phyloP scores from a whole-genome alignment of 2,888 invertebrate species.

The Cataglyphis livida region DNA sequence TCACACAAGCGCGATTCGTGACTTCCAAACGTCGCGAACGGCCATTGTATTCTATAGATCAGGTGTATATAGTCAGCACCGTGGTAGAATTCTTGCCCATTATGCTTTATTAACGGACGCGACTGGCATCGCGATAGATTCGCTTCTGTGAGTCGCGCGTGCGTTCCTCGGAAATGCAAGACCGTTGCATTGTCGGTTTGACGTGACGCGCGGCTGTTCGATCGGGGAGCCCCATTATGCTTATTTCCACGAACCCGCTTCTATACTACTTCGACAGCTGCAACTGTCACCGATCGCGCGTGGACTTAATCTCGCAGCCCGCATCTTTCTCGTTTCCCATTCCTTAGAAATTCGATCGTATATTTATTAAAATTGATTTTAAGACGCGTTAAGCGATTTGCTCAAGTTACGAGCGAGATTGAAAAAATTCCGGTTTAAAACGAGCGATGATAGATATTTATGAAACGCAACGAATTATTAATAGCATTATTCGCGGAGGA shows the following conservation, averaged over 20 bases:
- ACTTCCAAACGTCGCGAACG: conserved; percentile 57
- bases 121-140: conserved; percentile 75
- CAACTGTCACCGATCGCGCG: conserved; percentile 26
- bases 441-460: conserved; percentile 3
- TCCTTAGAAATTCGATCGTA: background rate
- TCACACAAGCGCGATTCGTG: conserved; percentile 77
- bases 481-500: conserved; percentile 32
- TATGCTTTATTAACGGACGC: conserved; percentile 82
- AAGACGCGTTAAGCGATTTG: background rate
- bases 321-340: background rate
- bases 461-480: conserved; percentile 39
- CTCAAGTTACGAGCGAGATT: background rate
- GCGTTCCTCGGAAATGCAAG: conserved; percentile 60
- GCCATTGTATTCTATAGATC: conserved; percentile 76
- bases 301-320: background rate
- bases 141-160: conserved; percentile 62
- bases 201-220: conserved; percentile 47
- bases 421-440: background rate
- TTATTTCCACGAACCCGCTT: conserved; percentile 55
- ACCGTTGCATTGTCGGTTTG: conserved; percentile 61
- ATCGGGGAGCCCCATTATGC: conserved; percentile 36
- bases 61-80: conserved; percentile 76
- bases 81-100: conserved; percentile 74
- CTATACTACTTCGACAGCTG: conserved; percentile 65
- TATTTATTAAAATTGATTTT: background rate